Percentiles rank a stretch among this genome's conserved stretches.
Conservation (phyloP, 2,797 vertebrate genomes). For the Limosa lapponica region DNA sequence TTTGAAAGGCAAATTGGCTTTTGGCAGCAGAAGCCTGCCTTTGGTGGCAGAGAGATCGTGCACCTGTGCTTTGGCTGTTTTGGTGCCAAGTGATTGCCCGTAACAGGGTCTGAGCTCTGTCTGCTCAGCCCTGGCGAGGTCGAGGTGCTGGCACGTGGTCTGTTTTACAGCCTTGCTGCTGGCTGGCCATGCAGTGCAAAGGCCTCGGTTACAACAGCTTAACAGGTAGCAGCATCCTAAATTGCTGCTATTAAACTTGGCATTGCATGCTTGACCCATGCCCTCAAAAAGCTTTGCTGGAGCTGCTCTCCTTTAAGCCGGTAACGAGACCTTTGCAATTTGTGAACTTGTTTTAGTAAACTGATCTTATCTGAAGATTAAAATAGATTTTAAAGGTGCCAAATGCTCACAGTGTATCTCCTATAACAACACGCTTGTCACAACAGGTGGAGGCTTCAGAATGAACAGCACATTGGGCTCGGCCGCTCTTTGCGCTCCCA, state of each 20-base stretch:
- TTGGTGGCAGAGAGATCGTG: neutral
- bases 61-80: neutral
- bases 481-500: fast-evolving
- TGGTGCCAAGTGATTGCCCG: neutral
- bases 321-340: constrained; percentile 8
- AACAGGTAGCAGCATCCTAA: neutral
- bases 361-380: constrained; percentile 51
- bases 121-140: neutral
- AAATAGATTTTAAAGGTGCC: constrained; percentile 37
- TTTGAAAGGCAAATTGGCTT: neutral
- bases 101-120: neutral
- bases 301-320: neutral
- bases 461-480: neutral
- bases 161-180: neutral
- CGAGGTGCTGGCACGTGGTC: neutral
- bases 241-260: constrained; percentile 16
- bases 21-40: neutral
- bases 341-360: constrained; percentile 12
- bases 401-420: neutral
- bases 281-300: constrained; percentile 32
- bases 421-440: neutral
- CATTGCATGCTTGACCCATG: constrained; percentile 23
- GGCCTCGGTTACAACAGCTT: neutral
- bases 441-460: neutral
- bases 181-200: neutral